These are phyloP conservation scores for Chelidonichthys spinosus DNA, from an alignment of 2,797 vertebrate species.

Conservation along the genomic window DNA sequence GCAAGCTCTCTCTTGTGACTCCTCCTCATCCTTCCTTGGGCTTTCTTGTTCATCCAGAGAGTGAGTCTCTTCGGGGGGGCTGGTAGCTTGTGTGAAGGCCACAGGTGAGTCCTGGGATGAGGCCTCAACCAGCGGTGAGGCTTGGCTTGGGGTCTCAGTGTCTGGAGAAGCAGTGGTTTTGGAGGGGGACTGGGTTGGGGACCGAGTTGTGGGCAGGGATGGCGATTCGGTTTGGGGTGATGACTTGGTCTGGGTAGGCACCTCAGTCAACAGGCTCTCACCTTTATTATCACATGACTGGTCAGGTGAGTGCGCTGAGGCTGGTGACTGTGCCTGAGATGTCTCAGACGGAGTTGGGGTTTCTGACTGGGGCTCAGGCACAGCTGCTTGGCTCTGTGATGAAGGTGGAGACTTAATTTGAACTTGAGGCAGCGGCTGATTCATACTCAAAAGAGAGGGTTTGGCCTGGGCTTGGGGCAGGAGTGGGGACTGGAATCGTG, in stretches of 20 bases:
- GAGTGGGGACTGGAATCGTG: constrained; percentile 72
- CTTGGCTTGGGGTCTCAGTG: constrained; percentile 40
- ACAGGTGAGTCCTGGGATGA: constrained; percentile 69
- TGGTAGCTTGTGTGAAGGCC: constrained; percentile 76
- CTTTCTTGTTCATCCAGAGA: constrained; percentile 82
- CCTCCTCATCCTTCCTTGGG: constrained; percentile 80
- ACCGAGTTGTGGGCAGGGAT: constrained; percentile 19
- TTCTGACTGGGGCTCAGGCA: constrained; percentile 47
- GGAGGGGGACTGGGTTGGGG: constrained; percentile 41
- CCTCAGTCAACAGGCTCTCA: constrained; percentile 43
- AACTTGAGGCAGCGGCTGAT: constrained; percentile 52
- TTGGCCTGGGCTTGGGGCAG: constrained; percentile 68
- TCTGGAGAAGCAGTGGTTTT: constrained; percentile 49
- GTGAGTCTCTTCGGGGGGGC: constrained; percentile 86
- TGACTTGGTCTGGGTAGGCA: constrained; percentile 23
- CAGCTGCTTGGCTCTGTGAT: constrained; percentile 53
- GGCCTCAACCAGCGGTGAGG: constrained; percentile 25
- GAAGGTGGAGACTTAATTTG: constrained; percentile 58
- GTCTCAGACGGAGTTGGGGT: constrained; percentile 43
- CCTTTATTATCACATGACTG: constrained; percentile 41
- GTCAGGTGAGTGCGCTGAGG: constrained; percentile 42
- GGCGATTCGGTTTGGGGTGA: constrained; percentile 46
- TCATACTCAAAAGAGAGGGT: constrained; percentile 53
- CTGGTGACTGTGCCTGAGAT: constrained; percentile 32
- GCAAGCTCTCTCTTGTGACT: constrained; percentile 72